phyloP scores from a whole-genome alignment of 2,888 invertebrate genomes.

The Chelonus formosanus region DNA sequence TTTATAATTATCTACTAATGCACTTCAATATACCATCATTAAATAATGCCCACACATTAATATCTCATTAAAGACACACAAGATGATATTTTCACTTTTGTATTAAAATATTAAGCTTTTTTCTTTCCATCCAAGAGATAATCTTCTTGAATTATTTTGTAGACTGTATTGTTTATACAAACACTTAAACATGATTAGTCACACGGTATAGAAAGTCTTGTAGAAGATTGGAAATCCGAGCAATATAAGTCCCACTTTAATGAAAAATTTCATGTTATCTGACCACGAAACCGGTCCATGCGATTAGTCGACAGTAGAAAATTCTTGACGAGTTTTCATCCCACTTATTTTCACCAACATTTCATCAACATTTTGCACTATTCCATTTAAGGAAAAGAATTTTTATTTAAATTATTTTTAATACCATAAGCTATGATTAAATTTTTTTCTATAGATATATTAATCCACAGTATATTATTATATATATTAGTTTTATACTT shows the following conservation, averaged over 20 bases:
- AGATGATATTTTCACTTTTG: no score
- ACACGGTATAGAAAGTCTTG: conserved; percentile 41
- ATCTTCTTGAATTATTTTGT: neutral
- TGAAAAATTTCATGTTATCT: conserved; percentile 34
- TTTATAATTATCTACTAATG: no score
- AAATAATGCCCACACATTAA: no score
- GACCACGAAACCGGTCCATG: conserved; percentile 37
- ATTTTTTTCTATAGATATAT: neutral
- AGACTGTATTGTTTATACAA: conserved; percentile 23
- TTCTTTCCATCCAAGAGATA: no score
- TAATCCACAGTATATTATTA: neutral
- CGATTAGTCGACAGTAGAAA: conserved; percentile 32
- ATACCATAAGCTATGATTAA: neutral
- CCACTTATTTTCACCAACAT: conserved; percentile 29
- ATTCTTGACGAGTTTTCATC: conserved; percentile 29
- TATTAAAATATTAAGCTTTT: no score
- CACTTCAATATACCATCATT: no score
- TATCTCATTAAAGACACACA: no score
- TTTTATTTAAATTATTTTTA: neutral
- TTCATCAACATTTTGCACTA: conserved; percentile 17
- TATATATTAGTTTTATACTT: no score
- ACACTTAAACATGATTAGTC: conserved; percentile 24
- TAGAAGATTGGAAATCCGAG: conserved; percentile 31
- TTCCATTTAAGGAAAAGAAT: conserved; percentile 3
- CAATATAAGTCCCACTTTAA: conserved; percentile 36